phyloP scores from a whole-genome alignment of 2,113 vertebrate species.

The Puntigrus tetrazona region DNA sequence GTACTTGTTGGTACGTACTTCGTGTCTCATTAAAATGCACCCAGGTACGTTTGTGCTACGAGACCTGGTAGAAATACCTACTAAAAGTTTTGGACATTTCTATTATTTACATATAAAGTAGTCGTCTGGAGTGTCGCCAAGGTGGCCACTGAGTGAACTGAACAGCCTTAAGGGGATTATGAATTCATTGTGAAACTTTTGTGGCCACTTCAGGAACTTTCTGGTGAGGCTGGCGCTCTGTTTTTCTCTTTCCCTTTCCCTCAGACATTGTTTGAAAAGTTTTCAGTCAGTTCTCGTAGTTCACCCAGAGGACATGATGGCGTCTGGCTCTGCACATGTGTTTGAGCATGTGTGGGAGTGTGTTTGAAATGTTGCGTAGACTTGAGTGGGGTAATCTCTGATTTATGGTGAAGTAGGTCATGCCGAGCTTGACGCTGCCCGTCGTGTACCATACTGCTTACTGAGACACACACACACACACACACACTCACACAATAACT shows the following conservation, averaged over 20 bases:
- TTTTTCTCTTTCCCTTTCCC: background rate
- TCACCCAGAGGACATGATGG: background rate
- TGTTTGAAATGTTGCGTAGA: constrained; percentile 23
- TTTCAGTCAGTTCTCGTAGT: background rate
- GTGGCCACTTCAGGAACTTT: background rate
- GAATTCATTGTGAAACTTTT: background rate
- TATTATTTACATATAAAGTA: background rate
- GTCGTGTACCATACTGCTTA: constrained; percentile 21
- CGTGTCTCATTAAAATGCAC: too few relatives aligned
- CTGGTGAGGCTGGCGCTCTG: background rate
- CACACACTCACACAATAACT: constrained; percentile 28
- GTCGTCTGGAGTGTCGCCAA: background rate
- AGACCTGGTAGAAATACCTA: too few relatives aligned
- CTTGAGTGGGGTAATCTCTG: constrained; percentile 50
- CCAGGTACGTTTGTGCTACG: too few relatives aligned
- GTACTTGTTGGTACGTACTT: too few relatives aligned
- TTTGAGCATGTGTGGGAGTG: constrained; percentile 33
- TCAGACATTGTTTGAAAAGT: background rate
- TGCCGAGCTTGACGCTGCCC: constrained; percentile 37
- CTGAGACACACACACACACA: constrained; percentile 3
- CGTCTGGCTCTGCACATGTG: constrained; percentile 1
- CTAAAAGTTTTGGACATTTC: background rate
- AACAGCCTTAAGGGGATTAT: background rate
- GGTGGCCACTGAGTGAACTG: background rate
- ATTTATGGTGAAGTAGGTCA: constrained; percentile 54